These are phyloP conservation scores for Laticauda colubrina DNA, from an alignment of 2,113 vertebrate genomes.

Conservation along the genomic window DNA sequence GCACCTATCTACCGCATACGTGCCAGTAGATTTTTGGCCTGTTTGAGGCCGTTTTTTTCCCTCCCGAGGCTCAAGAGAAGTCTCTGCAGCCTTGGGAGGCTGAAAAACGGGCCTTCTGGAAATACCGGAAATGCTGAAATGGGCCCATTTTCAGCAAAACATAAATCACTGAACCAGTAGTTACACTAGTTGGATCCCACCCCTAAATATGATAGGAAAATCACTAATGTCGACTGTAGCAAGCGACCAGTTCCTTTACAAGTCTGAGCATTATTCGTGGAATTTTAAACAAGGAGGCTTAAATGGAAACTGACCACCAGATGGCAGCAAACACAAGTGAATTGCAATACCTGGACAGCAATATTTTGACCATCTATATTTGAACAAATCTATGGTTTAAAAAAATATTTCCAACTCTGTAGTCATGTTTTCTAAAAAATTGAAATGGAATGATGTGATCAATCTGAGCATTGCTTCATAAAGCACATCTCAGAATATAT, in stretches of 20 bases:
- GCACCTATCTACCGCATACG: too few relatives aligned
- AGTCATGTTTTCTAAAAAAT: not conserved
- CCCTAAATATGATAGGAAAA: not conserved
- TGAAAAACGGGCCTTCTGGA: too few relatives aligned
- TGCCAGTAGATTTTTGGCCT: too few relatives aligned
- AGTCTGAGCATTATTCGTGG: not conserved
- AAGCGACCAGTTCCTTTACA: not conserved
- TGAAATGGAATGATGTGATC: not conserved
- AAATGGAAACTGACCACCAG: slow-evolving; percentile 25
- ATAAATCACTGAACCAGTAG: too few relatives aligned
- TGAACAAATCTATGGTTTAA: not conserved
- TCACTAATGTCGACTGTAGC: not conserved
- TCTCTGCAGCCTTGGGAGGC: too few relatives aligned
- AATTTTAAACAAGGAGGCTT: not conserved
- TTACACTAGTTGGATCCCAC: too few relatives aligned
- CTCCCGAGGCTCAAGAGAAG: too few relatives aligned
- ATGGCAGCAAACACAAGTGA: slow-evolving; percentile 51
- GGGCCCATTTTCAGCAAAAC: too few relatives aligned
- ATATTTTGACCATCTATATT: not conserved
- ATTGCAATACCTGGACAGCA: not conserved
- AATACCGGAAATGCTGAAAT: too few relatives aligned
- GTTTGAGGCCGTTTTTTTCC: too few relatives aligned
- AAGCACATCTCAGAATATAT: not conserved
- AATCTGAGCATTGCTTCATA: not conserved
- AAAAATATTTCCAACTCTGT: not conserved